Evolutionary conservation across 2,888 invertebrate genomes (phyloP).

Genomic region (Napeogenes sylphis): DNA sequence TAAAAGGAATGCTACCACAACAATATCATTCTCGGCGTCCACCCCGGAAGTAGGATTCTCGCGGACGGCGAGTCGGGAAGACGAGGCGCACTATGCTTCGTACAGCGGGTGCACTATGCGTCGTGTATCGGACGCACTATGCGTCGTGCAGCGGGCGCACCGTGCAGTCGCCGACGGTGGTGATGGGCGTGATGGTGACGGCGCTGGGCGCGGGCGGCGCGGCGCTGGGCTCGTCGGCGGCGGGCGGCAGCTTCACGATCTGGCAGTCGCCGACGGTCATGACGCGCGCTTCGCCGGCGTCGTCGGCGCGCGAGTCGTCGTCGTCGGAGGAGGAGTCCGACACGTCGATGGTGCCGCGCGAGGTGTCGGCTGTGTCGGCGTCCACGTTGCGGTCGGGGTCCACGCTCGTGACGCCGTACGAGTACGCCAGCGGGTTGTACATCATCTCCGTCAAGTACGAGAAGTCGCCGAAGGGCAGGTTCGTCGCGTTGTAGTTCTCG

Average conservation of each 20-base stretch:
- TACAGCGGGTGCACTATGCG: too few relatives aligned
- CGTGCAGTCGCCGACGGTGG: conserved; percentile 72
- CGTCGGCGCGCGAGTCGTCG: conserved; percentile 51
- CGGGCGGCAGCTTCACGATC: conserved; percentile 67
- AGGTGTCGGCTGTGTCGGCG: conserved; percentile 48
- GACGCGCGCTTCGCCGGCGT: conserved; percentile 61
- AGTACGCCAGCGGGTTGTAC: conserved; percentile 66
- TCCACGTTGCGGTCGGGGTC: conserved; percentile 60
- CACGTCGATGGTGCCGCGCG: conserved; percentile 67
- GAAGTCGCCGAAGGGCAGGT: conserved; percentile 76
- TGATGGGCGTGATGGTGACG: conserved; percentile 70
- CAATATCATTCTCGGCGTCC: conserved; percentile 41
- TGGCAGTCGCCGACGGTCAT: conserved; percentile 76
- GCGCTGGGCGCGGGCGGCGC: conserved; percentile 55
- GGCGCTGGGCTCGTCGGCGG: conserved; percentile 43
- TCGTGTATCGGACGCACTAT: conserved; percentile 42
- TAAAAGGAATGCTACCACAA: conserved; percentile 58
- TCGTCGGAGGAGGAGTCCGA: conserved; percentile 65
- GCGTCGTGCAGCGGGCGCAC: conserved; percentile 69
- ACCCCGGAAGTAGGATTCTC: conserved; percentile 47
- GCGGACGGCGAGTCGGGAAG: conserved; percentile 25
- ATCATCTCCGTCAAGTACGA: conserved; percentile 75
- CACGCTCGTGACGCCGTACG: conserved; percentile 56
- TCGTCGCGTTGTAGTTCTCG: conserved; percentile 75
- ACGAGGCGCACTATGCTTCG: too few relatives aligned